These are phyloP conservation scores for Drusus annulatus DNA, from an alignment of 1,140 invertebrate species.

Conservation along the genomic window DNA sequence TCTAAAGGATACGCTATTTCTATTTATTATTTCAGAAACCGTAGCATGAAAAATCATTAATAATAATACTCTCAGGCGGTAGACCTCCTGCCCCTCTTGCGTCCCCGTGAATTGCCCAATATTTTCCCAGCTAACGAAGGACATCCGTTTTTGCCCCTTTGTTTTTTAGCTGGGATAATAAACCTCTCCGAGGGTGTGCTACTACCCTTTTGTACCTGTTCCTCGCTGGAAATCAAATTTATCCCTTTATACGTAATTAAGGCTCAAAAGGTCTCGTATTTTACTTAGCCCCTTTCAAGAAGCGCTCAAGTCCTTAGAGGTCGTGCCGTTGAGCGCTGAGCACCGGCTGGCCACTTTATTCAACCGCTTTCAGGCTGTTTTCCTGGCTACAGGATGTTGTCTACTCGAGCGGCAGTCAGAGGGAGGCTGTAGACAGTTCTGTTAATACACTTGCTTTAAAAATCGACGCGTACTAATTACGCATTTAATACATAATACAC, in stretches of 20 bases:
- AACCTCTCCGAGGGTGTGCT: constrained; percentile 1
- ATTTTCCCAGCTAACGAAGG: constrained; percentile 26
- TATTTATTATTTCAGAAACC: neutral
- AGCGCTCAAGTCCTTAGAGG: neutral
- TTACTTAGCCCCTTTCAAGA: constrained; percentile 36
- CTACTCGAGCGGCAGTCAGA: too few relatives aligned
- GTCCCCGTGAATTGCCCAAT: neutral
- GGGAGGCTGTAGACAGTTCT: too few relatives aligned
- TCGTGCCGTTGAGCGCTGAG: neutral
- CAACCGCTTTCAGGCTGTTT: too few relatives aligned
- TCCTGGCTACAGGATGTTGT: too few relatives aligned
- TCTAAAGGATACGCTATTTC: too few relatives aligned
- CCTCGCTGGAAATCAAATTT: constrained; percentile 33
- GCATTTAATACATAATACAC: too few relatives aligned
- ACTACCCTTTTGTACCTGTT: neutral
- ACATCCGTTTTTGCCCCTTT: constrained; percentile 30
- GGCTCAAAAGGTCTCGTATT: constrained; percentile 33
- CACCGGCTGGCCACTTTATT: too few relatives aligned
- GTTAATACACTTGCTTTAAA: too few relatives aligned
- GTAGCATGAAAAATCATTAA: constrained; percentile 23
- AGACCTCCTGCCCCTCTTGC: neutral
- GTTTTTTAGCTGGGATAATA: constrained; percentile 17
- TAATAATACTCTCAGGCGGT: constrained; percentile 6
- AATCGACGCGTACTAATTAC: too few relatives aligned
- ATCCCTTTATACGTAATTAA: constrained; percentile 34